Base-by-base conservation (phyloP, 2,113 vertebrate genomes). In the Hucho hucho region DNA sequence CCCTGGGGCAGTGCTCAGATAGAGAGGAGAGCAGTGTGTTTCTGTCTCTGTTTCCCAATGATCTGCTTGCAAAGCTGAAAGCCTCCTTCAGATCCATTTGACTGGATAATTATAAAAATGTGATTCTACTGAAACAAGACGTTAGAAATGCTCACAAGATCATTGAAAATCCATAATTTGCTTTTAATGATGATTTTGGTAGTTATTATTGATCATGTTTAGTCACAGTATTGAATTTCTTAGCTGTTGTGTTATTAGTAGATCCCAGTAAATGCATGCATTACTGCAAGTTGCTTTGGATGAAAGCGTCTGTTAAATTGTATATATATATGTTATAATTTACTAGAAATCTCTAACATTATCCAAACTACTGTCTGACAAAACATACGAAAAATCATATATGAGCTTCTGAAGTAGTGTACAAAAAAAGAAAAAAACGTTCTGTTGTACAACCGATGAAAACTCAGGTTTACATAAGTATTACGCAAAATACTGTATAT, bases 401-500 rank as follows among this genome's bases (percentile, higher is more conserved):
- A 5, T 4, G 20, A 67, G 28, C 28, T 37, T 2, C 37, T 37
- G 37, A 11, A 43, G 37, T 43, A 43, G 37, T 43, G 37, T 37
- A 16, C 4, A 22, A 28, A 13, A 22, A 22, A 12, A 46, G 43
- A 1, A 49, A 14, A 43, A 22, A 47, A 22, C 2, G 4, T 37
- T 13, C 1, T 6, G 20, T 69, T 24, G 20, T 16, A 69, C 32
- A 69, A 47, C 43, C 43, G 6, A 32, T 26, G 22, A 56, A 70
- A 24, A 53, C 12, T 49, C 53, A 58, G 16, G 26, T 71, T 71
- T 71, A 71, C 7, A 59, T 59, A 71, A 71, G 7, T 32, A 26
- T 71, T 59, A 71, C 6, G 14, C 53, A 71, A 68, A 29, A 65
- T 65, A 43, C 9, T 43, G 37, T 43, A 16, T 16, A 65, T 28